These are phyloP conservation scores for Epistrophe grossulariae DNA, from an alignment of 2,888 invertebrate genomes.

Conservation along the genomic window DNA sequence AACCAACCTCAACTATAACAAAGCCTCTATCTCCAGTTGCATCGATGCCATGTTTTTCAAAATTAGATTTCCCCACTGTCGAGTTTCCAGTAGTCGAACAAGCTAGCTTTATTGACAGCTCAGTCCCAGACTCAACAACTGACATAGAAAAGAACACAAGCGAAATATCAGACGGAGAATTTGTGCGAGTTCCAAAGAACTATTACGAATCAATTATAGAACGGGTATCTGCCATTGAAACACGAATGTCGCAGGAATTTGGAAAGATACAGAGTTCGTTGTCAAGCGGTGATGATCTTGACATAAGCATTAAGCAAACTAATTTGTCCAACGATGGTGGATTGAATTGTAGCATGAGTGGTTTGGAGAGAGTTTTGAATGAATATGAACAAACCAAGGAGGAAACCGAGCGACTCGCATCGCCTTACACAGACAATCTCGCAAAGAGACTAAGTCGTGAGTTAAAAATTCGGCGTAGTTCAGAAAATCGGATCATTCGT, in stretches of 20 bases:
- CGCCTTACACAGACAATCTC: conserved; percentile 86
- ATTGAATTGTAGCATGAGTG: conserved; percentile 77
- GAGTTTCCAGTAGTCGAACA: conserved; percentile 42
- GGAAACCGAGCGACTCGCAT: conserved; percentile 85
- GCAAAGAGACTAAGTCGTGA: conserved; percentile 89
- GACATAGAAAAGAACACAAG: conserved; percentile 62
- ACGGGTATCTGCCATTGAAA: conserved; percentile 90
- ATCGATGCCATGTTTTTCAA: conserved; percentile 82
- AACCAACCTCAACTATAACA: conserved; percentile 76
- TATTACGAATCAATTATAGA: conserved; percentile 92
- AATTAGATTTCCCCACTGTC: conserved; percentile 55
- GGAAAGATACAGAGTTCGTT: conserved; percentile 79
- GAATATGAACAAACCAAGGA: conserved; percentile 90
- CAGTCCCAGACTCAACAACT: conserved; percentile 58
- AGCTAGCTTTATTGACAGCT: conserved; percentile 51
- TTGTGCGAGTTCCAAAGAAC: conserved; percentile 89
- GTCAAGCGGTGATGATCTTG: conserved; percentile 53
- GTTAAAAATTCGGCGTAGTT: conserved; percentile 89
- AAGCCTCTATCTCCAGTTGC: conserved; percentile 84
- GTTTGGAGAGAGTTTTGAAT: conserved; percentile 88
- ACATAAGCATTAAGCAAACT: conserved; percentile 77
- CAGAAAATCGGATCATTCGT: conserved; percentile 89
- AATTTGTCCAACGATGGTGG: conserved; percentile 16
- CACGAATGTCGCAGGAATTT: conserved; percentile 88
- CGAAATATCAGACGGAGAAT: conserved; percentile 85